Percentiles rank a stretch among this genome's conserved stretches.
Conservation (phyloP, 2,888 invertebrate species). For the Osmoderma eremita region DNA sequence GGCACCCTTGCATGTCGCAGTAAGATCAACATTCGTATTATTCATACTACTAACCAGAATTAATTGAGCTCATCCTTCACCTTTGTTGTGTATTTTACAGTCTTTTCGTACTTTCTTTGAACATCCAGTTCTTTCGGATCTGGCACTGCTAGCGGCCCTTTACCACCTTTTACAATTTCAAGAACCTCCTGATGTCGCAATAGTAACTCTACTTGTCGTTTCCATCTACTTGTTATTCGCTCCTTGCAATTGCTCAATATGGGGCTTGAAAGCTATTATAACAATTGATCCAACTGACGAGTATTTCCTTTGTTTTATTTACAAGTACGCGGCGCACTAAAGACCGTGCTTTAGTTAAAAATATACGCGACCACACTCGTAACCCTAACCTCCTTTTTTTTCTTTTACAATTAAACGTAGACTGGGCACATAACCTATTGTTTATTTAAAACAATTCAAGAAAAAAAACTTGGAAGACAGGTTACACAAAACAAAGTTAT, state of each 20-base stretch:
- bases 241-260: conserved; percentile 38
- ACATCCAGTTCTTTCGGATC: background rate
- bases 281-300: no score
- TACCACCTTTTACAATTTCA: conserved; percentile 37
- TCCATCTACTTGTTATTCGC: conserved; percentile 42
- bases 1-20: background rate
- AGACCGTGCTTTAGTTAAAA: no score
- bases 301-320: no score
- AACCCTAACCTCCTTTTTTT: no score
- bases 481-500: no score
- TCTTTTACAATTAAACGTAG: no score
- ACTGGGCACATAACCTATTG: no score
- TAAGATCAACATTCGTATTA: background rate
- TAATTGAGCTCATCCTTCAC: conserved; percentile 41
- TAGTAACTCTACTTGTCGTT: conserved; percentile 43
- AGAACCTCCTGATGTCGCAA: conserved; percentile 43
- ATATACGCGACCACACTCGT: no score
- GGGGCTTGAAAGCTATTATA: conserved; percentile 37
- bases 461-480: no score
- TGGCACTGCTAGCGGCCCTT: background rate
- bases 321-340: no score
- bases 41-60: conserved; percentile 43
- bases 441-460: no score
- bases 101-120: conserved; percentile 1
- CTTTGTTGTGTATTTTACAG: conserved; percentile 19